Evolutionary conservation across 2,888 invertebrate species (phyloP).

Genomic region (Pimpla rufipes): DNA sequence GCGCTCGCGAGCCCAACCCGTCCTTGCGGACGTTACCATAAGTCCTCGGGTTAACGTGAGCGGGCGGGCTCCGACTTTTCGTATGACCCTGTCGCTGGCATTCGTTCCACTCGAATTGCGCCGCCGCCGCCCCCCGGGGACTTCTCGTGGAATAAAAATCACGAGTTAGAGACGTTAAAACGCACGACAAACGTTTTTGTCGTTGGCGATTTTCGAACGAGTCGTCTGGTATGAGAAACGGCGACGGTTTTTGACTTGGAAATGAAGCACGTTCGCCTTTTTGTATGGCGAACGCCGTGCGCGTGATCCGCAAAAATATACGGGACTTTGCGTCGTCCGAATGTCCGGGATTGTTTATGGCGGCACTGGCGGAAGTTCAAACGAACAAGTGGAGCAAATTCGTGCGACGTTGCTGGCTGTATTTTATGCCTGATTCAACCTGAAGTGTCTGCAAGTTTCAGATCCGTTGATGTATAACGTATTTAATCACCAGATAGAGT

Average conservation of each 20-base stretch:
- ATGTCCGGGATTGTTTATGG: background rate
- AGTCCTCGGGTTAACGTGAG: constrained; percentile 22
- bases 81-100: background rate
- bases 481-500: no score
- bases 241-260: background rate
- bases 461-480: no score
- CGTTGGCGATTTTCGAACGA: background rate
- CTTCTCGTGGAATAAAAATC: background rate
- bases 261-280: background rate
- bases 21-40: constrained; percentile 17
- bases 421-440: no score
- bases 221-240: background rate
- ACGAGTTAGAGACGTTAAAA: background rate
- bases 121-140: background rate
- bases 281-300: background rate
- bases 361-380: no score
- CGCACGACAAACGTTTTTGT: background rate
- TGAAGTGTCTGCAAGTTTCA: no score
- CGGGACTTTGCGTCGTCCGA: background rate
- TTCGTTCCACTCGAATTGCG: constrained; percentile 11
- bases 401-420: no score
- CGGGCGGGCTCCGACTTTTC: no score
- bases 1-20: background rate
- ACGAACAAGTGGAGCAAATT: no score
- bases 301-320: background rate